phyloP scores from a whole-genome alignment of 2,888 invertebrate genomes.

The Troilus luridus region DNA sequence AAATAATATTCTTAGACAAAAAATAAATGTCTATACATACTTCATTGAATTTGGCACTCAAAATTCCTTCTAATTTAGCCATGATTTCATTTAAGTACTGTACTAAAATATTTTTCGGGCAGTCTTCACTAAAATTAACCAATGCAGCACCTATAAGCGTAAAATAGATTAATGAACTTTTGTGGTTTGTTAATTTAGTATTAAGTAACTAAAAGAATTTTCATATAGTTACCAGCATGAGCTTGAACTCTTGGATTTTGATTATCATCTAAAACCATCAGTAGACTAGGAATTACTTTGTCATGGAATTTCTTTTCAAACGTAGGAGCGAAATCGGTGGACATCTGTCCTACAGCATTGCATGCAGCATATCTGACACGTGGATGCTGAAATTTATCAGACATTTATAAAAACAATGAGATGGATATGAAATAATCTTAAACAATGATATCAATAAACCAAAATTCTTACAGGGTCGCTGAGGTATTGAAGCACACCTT shows the following conservation, averaged over 20 bases:
- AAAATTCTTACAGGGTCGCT: conserved; percentile 80
- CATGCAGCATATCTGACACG: conserved; percentile 97
- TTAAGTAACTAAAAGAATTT: background rate
- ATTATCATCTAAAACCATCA: conserved; percentile 91
- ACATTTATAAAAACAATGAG: background rate
- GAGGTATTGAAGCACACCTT: conserved; percentile 88
- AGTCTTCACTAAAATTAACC: conserved; percentile 99
- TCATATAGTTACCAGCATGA: conserved; percentile 73
- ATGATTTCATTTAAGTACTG: conserved; percentile 93
- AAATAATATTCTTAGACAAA: background rate
- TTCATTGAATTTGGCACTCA: conserved; percentile 94
- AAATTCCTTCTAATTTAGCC: conserved; percentile 88
- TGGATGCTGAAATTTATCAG: conserved; percentile 78
- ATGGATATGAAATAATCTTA: background rate
- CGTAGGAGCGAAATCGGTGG: conserved; percentile 96
- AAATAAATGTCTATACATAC: conserved; percentile 69
- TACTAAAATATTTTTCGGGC: conserved; percentile 93
- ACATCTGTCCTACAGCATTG: conserved; percentile 99
- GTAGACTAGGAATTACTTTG: conserved; percentile 91
- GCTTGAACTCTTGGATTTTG: conserved; percentile 94
- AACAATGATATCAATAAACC: background rate
- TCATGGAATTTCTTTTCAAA: conserved; percentile 99
- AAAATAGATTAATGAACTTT: background rate
- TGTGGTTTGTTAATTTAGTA: background rate
- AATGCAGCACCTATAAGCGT: conserved; percentile 87